Evolutionary conservation across 2,113 vertebrate genomes (phyloP).

Genomic region (Rhea pennata): DNA sequence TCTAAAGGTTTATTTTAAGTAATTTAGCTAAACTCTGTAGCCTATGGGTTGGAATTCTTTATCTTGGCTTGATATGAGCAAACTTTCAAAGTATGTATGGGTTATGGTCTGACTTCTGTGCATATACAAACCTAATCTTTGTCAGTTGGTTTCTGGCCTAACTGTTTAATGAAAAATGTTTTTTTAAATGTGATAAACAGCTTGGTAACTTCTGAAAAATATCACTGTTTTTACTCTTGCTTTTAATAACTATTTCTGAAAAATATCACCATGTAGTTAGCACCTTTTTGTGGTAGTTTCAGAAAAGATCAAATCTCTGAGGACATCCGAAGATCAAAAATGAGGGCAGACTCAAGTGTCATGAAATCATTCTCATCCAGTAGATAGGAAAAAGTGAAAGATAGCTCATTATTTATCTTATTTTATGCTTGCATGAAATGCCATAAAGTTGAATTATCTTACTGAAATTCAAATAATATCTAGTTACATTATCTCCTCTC

Average conservation of each 20-base stretch:
- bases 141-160: slow-evolving; percentile 2
- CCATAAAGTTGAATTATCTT: neutral
- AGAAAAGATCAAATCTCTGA: neutral
- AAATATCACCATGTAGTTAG: neutral
- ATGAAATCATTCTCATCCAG: neutral
- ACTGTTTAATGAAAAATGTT: neutral
- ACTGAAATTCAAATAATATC: neutral
- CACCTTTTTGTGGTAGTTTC: too few species aligned
- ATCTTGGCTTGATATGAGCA: slow-evolving; percentile 30
- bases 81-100: neutral
- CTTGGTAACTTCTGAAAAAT: neutral
- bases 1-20: slow-evolving; percentile 12
- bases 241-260: neutral
- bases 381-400: neutral
- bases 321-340: too few species aligned
- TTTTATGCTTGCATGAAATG: too few species aligned
- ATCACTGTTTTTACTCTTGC: neutral
- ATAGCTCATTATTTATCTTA: neutral
- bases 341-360: neutral
- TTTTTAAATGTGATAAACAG: neutral
- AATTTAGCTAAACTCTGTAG: neutral
- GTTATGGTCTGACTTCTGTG: neutral
- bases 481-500: neutral
- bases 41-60: slow-evolving; percentile 37
- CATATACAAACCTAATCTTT: neutral